Evolutionary conservation across 2,888 invertebrate genomes (phyloP).

Genomic region (Eristalis tenax): DNA sequence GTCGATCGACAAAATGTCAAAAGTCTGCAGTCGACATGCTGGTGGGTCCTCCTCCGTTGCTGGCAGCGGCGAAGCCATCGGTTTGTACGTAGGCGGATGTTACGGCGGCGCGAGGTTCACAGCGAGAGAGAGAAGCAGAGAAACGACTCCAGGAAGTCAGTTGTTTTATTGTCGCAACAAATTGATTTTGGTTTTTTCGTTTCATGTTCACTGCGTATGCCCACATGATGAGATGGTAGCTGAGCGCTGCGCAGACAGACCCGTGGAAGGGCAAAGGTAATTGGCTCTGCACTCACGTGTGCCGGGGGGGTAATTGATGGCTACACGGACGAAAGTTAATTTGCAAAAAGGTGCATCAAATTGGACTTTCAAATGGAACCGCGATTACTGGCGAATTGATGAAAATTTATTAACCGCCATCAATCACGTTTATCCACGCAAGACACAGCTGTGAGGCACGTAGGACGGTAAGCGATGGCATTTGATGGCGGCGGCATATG

Average conservation of each 20-base stretch:
- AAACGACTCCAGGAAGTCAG: slow-evolving; percentile 16
- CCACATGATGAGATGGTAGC: not conserved
- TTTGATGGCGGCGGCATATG: not conserved
- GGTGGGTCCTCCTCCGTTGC: not conserved
- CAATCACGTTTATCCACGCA: not conserved
- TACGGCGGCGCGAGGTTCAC: not conserved
- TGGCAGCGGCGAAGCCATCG: not conserved
- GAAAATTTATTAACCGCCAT: not conserved
- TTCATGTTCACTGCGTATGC: not conserved
- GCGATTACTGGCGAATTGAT: not conserved
- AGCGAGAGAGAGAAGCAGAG: not conserved
- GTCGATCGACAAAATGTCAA: not conserved
- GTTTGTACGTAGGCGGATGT: not conserved
- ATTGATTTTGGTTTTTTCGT: not conserved
- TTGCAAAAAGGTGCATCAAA: not conserved
- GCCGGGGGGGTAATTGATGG: slow-evolving; percentile 9
- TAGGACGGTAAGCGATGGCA: not conserved
- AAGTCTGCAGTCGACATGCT: not conserved
- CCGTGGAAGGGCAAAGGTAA: slow-evolving; percentile 35
- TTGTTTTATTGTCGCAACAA: slow-evolving; percentile 18
- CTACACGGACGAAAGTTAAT: slow-evolving; percentile 23
- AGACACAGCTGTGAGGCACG: not conserved
- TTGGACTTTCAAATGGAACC: slow-evolving; percentile 1
- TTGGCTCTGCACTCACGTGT: slow-evolving; percentile 11
- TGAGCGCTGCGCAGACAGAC: not conserved